Evolutionary conservation across 2,888 invertebrate genomes (phyloP), one percentile per base, ranked within the genome.

Genomic region (Limulus polyphemus): DNA sequence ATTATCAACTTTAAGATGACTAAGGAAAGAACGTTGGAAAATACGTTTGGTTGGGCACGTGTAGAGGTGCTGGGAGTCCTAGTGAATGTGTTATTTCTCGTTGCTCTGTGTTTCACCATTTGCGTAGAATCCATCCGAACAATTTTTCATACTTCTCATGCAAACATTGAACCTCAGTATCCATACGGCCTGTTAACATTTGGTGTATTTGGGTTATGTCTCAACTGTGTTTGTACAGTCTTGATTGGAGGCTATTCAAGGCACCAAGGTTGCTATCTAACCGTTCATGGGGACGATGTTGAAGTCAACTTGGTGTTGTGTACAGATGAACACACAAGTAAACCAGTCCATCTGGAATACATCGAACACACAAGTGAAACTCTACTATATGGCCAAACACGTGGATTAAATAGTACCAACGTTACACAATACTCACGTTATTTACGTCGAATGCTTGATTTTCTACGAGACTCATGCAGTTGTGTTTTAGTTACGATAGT

Each of bases 1-100:
- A 61, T 69, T 13, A 63, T 69, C 54, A 65, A 68, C 54, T 60
- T 61, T 46, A 60, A 32, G 80, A 76, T 79, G 73, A 77, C 78
- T 72, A 81, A 74, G 70, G 82, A 76, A 7, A 87, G 86, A 69
- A 78, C 79, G 67, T 79, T 91, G 62, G 84, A 86, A 65, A 92
- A 91, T 75, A 93, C 92, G 0, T 93, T 93, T 72, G 92, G 92
- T 11, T 92, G 92, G 92, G 88, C 90, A 3, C 83, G 92, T 67
- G 87, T 91, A 58, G 90, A 92, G 72, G 86, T 92, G n/a, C 80
- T 91, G 10, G 86, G 87, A 54, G 84, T 88, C 79, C 77, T 91
- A 55, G 84, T 87, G 4, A 73, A 72, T 61, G 70, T 74, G 14
- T 70, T 74, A 54, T 86, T 91, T 69, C 81, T 91, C 66, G 85